A percentile compares a stretch with the other conserved stretches of the same genome.
These are phyloP conservation scores for Orius laevigatus DNA, from an alignment of 1,140 invertebrate genomes.

Conservation along the genomic window DNA sequence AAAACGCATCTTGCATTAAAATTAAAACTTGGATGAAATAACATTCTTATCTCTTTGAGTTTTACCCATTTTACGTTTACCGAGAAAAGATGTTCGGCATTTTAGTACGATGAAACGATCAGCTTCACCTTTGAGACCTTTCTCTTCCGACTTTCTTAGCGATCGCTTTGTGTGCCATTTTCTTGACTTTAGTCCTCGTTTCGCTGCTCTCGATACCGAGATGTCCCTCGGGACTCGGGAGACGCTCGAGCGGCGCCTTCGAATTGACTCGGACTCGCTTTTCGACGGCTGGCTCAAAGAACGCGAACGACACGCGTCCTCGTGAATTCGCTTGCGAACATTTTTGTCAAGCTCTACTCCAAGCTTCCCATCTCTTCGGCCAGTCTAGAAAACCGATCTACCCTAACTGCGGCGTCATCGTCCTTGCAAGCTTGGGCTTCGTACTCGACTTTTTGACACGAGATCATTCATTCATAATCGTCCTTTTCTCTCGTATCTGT, in stretches of 20 bases:
- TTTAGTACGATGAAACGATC: conserved; percentile 86
- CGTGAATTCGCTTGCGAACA: conserved; percentile 33
- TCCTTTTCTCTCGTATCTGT: conserved; percentile 80
- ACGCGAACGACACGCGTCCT: conserved; percentile 37
- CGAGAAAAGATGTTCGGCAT: conserved; percentile 95
- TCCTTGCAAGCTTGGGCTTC: conserved; percentile 72
- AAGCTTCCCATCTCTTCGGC: conserved; percentile 67
- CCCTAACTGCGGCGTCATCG: conserved; percentile 52
- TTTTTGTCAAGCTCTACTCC: conserved; percentile 72
- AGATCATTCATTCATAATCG: conserved; percentile 58
- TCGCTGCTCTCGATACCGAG: conserved; percentile 68
- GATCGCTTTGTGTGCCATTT: conserved; percentile 70
- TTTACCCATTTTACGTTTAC: conserved; percentile 86
- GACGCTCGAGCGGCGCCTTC: conserved; percentile 26
- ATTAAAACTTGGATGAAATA: too few species aligned
- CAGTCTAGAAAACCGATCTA: conserved; percentile 55
- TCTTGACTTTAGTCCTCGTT: conserved; percentile 66
- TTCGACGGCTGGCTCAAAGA: conserved; percentile 37
- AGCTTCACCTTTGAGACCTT: conserved; percentile 88
- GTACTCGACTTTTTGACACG: conserved; percentile 57
- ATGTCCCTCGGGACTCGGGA: conserved; percentile 47
- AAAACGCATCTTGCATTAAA: too few species aligned
- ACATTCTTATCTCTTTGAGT: conserved; percentile 70
- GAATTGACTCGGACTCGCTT: conserved; percentile 48
- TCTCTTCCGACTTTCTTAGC: conserved; percentile 62